Evolutionary conservation across 2,797 vertebrate species (phyloP), one percentile per base, ranked within the genome.

Genomic region (Labeo calbasu): DNA sequence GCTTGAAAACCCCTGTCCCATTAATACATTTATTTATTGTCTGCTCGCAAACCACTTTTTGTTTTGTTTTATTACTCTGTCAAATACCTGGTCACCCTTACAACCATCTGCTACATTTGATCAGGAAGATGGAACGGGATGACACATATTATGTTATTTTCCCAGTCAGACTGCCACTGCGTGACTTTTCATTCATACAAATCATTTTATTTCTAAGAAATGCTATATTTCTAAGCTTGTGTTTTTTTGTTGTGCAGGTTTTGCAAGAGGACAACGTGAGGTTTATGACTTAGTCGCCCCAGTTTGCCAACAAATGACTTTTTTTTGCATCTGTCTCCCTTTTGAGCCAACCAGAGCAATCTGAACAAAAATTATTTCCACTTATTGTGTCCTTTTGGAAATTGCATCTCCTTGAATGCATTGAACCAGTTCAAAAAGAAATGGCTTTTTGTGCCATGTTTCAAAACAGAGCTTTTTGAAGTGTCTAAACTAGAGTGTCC

Each of bases 311-410:
- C 6, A 23, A 32, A 84, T 12, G 0, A 40, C 25, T 46, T 28
- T 28, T 28, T 57, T 84, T 25, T 75, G 46, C 28, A 11, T 68
- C 36, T 9, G 46, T 79, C n/a, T 83, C 66, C 15, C 53, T 73
- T 70, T 83, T 77, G 71, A 81, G 55, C 28, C 57, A 77, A 77
- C 36, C 15, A 25, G 51, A 17, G 23, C 51, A 48, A 65, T 81
- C 59, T 72, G 51, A 79, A 79, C 21, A 72, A 78, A 83, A 78
- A 84, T 57, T 8, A 84, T 85, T 86, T 85, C 84, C 77, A 75
- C 66, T 80, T 68, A 80, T 80, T 77, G 79, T 70, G 50, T 81
- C 73, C 51, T 79, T 86, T 69, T 81, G 17, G 25, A 76, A 72
- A 72, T 83, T 65, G 4, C 15, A 11, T 78, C 51, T 85, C 48